These are phyloP conservation scores for Eupithecia centaureata DNA, from an alignment of 2,888 invertebrate species.

Conservation along the genomic window DNA sequence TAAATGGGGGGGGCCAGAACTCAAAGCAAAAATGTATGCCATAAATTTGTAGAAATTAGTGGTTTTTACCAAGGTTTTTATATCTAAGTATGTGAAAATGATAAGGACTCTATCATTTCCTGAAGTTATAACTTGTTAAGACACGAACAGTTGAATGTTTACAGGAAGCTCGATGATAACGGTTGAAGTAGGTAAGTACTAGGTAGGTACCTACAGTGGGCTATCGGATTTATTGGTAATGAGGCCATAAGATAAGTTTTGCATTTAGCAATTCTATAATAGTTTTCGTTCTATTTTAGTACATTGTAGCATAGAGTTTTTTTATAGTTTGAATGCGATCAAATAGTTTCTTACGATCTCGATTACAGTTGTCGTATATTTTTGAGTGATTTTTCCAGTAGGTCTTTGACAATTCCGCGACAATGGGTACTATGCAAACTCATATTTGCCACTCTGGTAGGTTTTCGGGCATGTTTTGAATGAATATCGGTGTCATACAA, in stretches of 20 bases:
- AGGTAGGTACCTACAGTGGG: background rate
- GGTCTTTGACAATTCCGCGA: too few species aligned
- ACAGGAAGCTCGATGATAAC: conserved; percentile 26
- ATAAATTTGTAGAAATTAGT: background rate
- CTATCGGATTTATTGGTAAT: too few species aligned
- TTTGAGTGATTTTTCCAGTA: too few species aligned
- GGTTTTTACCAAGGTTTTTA: conserved; percentile 19
- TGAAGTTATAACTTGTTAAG: conserved; percentile 31
- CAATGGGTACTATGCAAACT: too few species aligned
- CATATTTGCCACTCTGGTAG: background rate
- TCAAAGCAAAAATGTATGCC: background rate
- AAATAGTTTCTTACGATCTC: too few species aligned
- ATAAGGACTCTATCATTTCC: conserved; percentile 29
- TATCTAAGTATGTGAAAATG: conserved; percentile 17
- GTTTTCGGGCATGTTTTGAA: background rate
- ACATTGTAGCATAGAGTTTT: too few species aligned
- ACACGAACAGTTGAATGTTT: conserved; percentile 25
- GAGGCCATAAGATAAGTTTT: too few species aligned
- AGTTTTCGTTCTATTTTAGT: too few species aligned
- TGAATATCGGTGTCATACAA: conserved; percentile 54
- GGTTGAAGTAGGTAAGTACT: background rate
- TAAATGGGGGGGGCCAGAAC: too few species aligned
- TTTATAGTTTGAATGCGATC: too few species aligned
- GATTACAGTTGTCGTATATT: too few species aligned
- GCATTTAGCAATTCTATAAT: too few species aligned